A percentile compares a stretch with the other conserved stretches of the same genome.
Conservation (phyloP, 2,797 vertebrate species). For the Lagocephalus sceleratus region DNA sequence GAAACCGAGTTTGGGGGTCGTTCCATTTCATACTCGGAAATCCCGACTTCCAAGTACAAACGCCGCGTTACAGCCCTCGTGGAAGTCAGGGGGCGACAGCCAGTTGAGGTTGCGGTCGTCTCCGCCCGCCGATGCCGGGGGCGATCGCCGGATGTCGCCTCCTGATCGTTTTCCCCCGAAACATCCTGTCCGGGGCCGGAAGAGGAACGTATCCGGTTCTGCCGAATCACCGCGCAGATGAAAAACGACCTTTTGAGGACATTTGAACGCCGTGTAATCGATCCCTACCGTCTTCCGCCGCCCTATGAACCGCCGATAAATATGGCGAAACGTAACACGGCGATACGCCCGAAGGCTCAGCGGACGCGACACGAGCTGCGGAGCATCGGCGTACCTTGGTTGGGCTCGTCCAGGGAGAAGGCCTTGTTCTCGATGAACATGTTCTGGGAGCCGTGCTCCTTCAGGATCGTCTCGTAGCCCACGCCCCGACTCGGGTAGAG, state of each 20-base stretch:
- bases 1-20: no score
- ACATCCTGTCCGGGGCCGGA: constrained; percentile 30
- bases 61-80: no score
- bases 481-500: constrained; percentile 79
- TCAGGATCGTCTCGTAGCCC: constrained; percentile 93
- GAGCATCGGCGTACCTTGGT: constrained; percentile 72
- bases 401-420: constrained; percentile 92
- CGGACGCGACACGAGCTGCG: no score
- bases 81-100: no score
- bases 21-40: no score
- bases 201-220: constrained; percentile 58
- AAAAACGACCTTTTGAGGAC: constrained; percentile 32
- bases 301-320: background rate
- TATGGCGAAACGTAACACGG: no score
- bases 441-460: constrained; percentile 85
- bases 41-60: no score
- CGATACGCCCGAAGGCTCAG: no score
- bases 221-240: constrained; percentile 35
- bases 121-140: no score
- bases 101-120: no score
- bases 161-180: constrained; percentile 2
- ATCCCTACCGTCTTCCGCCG: background rate
- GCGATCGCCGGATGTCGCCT: no score
- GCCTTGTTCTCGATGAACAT: constrained; percentile 96
- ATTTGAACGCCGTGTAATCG: constrained; percentile 5